Conservation (phyloP, 2,113 vertebrate species). For the Pithys albifrons region DNA sequence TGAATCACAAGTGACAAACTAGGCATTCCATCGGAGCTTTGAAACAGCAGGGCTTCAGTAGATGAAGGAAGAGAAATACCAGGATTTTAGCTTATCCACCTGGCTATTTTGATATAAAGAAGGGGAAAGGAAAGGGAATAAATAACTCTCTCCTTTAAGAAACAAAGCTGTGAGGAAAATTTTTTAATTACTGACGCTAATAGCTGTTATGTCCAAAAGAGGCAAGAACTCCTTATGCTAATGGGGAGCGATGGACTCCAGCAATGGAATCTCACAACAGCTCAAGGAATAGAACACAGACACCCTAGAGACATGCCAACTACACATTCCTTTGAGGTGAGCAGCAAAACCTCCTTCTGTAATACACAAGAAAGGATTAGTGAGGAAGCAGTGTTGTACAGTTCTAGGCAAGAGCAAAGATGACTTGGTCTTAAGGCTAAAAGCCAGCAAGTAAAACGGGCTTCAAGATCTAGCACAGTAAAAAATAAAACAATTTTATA, state of each 20-base stretch:
- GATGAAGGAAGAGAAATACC: background rate
- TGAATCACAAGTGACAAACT: background rate
- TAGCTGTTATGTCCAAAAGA: background rate
- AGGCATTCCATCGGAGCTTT: background rate
- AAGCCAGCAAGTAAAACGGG: background rate
- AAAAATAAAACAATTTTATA: background rate
- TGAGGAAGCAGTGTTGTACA: background rate
- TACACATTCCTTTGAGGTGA: constrained; percentile 52
- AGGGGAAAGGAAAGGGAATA: background rate
- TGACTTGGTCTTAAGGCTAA: background rate
- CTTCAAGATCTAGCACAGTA: background rate
- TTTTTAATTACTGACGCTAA: background rate
- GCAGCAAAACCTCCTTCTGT: background rate
- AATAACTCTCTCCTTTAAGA: background rate
- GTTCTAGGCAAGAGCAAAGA: background rate
- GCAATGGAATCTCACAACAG: constrained; percentile 7
- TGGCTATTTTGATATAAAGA: background rate
- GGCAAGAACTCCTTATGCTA: background rate
- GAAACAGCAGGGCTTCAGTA: background rate
- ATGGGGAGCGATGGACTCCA: background rate
- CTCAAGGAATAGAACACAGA: constrained; percentile 38
- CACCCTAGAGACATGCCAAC: constrained; percentile 5
- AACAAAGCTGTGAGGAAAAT: background rate
- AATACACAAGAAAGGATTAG: background rate
- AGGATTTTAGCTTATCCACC: background rate